Conservation (phyloP, 2,888 invertebrate genomes). For the Shargacucullia verbasci region DNA sequence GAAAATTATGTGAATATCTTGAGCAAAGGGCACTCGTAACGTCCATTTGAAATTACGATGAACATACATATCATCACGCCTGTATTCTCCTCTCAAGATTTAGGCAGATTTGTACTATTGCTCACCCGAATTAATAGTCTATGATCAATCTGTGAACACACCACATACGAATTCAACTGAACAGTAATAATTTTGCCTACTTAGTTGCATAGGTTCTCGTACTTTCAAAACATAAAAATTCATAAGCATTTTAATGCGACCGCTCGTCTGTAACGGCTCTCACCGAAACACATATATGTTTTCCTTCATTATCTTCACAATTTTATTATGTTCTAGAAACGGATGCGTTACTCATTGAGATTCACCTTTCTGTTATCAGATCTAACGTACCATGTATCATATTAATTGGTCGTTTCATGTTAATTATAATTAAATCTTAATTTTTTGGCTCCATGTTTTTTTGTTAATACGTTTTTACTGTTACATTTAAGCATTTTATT, state of each 20-base stretch:
- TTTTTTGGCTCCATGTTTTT: constrained; percentile 59
- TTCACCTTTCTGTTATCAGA: constrained; percentile 67
- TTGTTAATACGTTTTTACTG: constrained; percentile 59
- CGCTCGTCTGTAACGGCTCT: constrained; percentile 55
- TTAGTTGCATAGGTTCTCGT: constrained; percentile 17
- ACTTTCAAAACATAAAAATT: constrained; percentile 49
- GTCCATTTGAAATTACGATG: too few species aligned
- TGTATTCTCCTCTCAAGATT: too few species aligned
- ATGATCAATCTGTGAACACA: too few species aligned
- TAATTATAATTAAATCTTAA: constrained; percentile 71
- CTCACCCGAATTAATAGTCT: too few species aligned
- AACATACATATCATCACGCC: too few species aligned
- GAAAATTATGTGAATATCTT: too few species aligned
- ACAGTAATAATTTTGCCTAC: constrained; percentile 5
- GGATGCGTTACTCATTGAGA: constrained; percentile 64
- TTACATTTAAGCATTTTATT: constrained; percentile 57
- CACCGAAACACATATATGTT: constrained; percentile 60
- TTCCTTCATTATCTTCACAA: constrained; percentile 59
- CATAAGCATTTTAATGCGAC: constrained; percentile 41
- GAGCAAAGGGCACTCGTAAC: too few species aligned
- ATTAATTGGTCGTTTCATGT: constrained; percentile 71
- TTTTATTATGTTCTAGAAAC: constrained; percentile 63
- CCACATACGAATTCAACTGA: too few species aligned
- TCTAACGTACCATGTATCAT: constrained; percentile 68
- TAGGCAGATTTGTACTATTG: too few species aligned